Evolutionary conservation across 1,140 invertebrate genomes (phyloP), one percentile per base, ranked within the genome.

Genomic region (Drosophila grimshawi): DNA sequence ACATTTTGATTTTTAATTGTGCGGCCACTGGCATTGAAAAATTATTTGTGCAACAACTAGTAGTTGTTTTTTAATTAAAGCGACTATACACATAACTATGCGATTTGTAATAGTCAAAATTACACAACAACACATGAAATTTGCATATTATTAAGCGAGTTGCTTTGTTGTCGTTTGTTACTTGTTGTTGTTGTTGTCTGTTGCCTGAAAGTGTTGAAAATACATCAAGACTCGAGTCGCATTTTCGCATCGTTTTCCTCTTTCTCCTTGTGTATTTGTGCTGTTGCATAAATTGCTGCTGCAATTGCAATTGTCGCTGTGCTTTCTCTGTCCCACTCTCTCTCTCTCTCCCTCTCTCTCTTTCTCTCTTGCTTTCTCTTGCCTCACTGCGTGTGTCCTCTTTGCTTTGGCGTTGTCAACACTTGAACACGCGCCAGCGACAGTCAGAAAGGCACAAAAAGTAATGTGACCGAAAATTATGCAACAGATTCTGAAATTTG

Each of bases 1-100:
- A 80, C 82, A 86, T 89, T 88, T 88, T 88, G 83, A 88, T 88
- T 88, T 88, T 88, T 88, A 88, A 89, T 88, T 88, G 83, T 80
- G 80, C 79, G 74, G 41, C 71, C 78, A 75, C 78, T 71, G 81
- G 74, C 82, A 81, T 67, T 65, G 65, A 80, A 73, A 89, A 86
- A 89, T 86, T 77, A 77, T 86, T 79, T 76, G 41, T 65, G 68
- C 65, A 85, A 68, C 65, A 71, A 55, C 41, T 45, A 33, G 68
- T 59, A 49, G 79, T 43, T 43, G 39, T n/a, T 66, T 77, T 79
- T 85, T 85, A 85, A 83, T 85, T 83, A 85, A 80, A 76, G 39
- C 39, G 2, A 6, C 6, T 7, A 7, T 7, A 27, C 0, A 33
- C 3, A 45, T 32, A 33, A 27, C 7, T n/a, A 35, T 60, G 51